Evolutionary conservation across 2,113 vertebrate genomes (phyloP).

Genomic region (Phalacrocorax aristotelis): DNA sequence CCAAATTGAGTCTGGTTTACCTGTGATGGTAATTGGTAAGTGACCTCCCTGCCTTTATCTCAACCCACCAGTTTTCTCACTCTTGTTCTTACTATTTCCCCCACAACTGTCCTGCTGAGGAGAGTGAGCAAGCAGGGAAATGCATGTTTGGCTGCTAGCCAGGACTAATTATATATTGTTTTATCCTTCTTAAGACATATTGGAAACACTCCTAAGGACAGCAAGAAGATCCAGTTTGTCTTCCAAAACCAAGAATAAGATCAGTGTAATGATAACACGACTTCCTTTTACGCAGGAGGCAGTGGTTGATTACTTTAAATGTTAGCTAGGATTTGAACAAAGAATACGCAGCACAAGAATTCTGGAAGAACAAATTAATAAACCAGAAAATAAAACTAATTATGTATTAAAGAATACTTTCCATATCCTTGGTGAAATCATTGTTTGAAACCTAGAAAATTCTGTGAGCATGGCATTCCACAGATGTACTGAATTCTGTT

Average conservation of each 20-base stretch:
- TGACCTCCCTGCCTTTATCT: neutral
- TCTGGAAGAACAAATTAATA: neutral
- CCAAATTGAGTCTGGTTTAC: neutral
- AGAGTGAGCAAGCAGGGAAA: neutral
- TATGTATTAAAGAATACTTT: neutral
- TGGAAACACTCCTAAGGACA: neutral
- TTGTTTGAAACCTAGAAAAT: neutral
- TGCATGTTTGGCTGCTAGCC: neutral
- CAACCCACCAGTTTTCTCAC: neutral
- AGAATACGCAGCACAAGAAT: neutral
- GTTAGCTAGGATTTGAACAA: neutral
- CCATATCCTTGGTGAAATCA: neutral
- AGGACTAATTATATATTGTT: neutral
- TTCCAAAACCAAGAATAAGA: neutral
- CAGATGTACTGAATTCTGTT: neutral
- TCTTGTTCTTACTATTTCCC: neutral
- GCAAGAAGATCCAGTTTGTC: neutral
- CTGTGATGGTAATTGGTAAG: neutral
- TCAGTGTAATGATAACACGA: neutral
- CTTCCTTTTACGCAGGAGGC: neutral
- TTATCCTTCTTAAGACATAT: neutral
- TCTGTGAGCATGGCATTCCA: neutral
- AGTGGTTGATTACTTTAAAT: neutral
- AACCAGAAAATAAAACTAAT: neutral
- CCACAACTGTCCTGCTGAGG: neutral